These are phyloP conservation scores for Aphelenchoides besseyi DNA, from an alignment of 1,140 invertebrate genomes.

Conservation along the genomic window DNA sequence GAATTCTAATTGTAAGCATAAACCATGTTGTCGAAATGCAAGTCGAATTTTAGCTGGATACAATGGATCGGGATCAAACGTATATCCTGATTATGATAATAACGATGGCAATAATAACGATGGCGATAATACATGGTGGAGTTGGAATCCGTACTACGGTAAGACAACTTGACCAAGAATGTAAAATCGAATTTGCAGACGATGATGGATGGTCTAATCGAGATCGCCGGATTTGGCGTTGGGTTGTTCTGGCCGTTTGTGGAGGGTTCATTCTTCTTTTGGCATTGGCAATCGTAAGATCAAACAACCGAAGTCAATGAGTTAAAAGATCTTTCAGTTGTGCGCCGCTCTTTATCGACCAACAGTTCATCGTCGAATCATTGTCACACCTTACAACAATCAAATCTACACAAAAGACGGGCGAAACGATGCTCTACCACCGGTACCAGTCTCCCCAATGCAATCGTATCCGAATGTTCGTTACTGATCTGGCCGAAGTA, in stretches of 20 bases:
- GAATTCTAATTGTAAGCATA: no score
- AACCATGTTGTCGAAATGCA: no score
- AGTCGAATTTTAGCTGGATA: no score
- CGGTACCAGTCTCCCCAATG: not conserved
- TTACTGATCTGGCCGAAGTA: not conserved
- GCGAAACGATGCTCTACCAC: not conserved
- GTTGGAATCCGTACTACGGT: constrained; percentile 3
- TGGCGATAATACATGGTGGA: not conserved
- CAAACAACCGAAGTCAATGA: not conserved
- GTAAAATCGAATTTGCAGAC: not conserved
- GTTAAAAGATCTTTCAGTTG: not conserved
- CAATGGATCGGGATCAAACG: no score
- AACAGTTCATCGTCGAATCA: not conserved
- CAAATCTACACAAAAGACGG: constrained; percentile 11
- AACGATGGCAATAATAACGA: not conserved
- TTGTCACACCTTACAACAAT: constrained; percentile 14
- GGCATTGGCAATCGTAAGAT: not conserved
- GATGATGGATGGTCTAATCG: not conserved
- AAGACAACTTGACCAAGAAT: not conserved
- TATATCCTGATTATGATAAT: no score
- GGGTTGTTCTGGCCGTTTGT: constrained; percentile 11
- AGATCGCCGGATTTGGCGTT: constrained; percentile 8
- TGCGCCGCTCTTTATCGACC: not conserved
- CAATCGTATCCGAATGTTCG: not conserved
- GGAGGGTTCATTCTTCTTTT: not conserved